Percentiles rank a stretch among this genome's conserved stretches.
Conservation (phyloP, 2,113 vertebrate species). For the Tachycineta bicolor region DNA sequence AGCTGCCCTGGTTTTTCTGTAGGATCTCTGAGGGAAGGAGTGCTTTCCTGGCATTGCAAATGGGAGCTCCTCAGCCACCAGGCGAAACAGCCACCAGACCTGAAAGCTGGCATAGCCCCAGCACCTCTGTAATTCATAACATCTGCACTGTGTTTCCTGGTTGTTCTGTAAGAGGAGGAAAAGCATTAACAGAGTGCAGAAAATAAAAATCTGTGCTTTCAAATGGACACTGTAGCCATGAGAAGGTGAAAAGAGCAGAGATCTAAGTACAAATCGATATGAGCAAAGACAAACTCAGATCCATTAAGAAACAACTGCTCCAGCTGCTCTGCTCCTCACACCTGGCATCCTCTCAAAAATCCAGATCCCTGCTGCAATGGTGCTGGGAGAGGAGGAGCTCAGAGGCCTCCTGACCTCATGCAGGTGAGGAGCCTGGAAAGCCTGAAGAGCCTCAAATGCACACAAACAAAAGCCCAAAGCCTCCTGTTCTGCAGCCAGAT, state of each 20-base stretch:
- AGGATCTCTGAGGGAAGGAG: background rate
- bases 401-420: background rate
- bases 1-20: background rate
- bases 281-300: background rate
- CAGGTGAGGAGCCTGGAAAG: background rate
- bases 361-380: background rate
- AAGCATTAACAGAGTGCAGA: background rate
- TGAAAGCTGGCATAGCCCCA: background rate
- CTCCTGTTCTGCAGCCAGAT: background rate
- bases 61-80: background rate
- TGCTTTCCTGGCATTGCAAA: background rate
- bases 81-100: background rate
- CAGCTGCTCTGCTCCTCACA: background rate
- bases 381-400: background rate
- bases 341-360: background rate
- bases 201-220: background rate
- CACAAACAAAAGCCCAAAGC: background rate
- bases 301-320: background rate
- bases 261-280: background rate
- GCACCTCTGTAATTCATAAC: background rate
- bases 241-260: background rate
- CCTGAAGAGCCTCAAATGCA: background rate
- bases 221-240: background rate
- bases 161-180: background rate
- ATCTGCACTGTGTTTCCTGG: background rate